These are phyloP conservation scores for Dynastes maya DNA, from an alignment of 2,888 invertebrate genomes.

Conservation along the genomic window DNA sequence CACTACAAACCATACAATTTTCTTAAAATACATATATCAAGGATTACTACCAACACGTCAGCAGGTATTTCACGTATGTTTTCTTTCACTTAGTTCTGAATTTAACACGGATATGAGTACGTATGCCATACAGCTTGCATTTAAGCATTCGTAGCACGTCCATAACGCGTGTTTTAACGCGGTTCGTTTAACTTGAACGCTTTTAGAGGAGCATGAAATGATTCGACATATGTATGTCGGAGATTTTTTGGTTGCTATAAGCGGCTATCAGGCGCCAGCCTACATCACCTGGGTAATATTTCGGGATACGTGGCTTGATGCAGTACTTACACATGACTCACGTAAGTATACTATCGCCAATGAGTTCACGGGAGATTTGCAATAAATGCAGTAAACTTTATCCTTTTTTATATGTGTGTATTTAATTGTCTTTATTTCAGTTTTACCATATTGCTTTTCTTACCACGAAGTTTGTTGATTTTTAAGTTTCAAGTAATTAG, in stretches of 20 bases:
- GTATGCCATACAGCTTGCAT: background rate
- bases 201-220: slow-evolving; percentile 40
- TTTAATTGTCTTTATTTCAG: background rate
- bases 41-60: no score
- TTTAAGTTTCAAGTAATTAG: no score
- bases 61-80: no score
- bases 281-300: slow-evolving; percentile 44
- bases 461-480: no score
- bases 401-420: background rate
- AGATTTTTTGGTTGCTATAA: slow-evolving; percentile 29
- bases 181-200: slow-evolving; percentile 27
- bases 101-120: no score
- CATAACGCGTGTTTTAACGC: slow-evolving; percentile 35
- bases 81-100: no score
- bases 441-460: no score
- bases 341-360: background rate
- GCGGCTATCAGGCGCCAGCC: slow-evolving; percentile 39
- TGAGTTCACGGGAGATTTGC: background rate
- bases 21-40: no score
- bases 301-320: slow-evolving; percentile 30
- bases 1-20: no score
- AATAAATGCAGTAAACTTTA: no score
- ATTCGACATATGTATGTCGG: slow-evolving; percentile 44
- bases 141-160: slow-evolving; percentile 16
- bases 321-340: slow-evolving; percentile 24